Evolutionary conservation across 2,888 invertebrate genomes (phyloP), one percentile per base, ranked within the genome.

Genomic region (Oeneis ivallda): DNA sequence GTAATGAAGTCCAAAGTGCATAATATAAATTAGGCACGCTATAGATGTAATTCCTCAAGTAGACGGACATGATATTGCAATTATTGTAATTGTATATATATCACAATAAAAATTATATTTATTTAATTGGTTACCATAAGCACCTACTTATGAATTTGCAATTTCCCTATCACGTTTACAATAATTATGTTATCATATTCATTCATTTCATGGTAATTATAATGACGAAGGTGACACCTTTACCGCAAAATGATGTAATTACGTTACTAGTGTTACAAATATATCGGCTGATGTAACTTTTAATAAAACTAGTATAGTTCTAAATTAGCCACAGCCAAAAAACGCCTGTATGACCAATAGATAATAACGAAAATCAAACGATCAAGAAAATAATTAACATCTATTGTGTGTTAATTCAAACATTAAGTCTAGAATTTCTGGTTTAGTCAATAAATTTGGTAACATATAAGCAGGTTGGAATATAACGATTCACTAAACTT

Each of bases 161-260:
- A 65, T 59, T 66, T 59, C 41, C 66, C 53, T 53, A 19, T 41
- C 41, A 49, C 19, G 50, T 49, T 17, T 49, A n/a, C 43, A 3
- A 49, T 11, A 6, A 34, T 34, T 2, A 17, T 4, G 17, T 37
- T 50, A 58, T 52, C 7, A 59, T 59, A 39, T 47, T 60, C 43
- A 66, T 37, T 54, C 19, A 57, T 26, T 58, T 37, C 54, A 62
- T 52, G 58, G 60, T 60, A 64, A 59, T 67, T 64, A 60, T 64
- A 43, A 60, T 62, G 56, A 65, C 52, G 69, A 70, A 72, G 70
- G 72, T 73, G 70, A 71, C 68, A 68, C 43, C 56, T 47, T 17
- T 19, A 65, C 65, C 49, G 67, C 67, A 64, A 69, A 26, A 59
- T 71, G 72, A 72, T 72, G 71, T 71, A 72, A 71, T 62, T 70